These are phyloP conservation scores for Elmis aenea DNA, from an alignment of 2,888 invertebrate genomes.

Conservation along the genomic window DNA sequence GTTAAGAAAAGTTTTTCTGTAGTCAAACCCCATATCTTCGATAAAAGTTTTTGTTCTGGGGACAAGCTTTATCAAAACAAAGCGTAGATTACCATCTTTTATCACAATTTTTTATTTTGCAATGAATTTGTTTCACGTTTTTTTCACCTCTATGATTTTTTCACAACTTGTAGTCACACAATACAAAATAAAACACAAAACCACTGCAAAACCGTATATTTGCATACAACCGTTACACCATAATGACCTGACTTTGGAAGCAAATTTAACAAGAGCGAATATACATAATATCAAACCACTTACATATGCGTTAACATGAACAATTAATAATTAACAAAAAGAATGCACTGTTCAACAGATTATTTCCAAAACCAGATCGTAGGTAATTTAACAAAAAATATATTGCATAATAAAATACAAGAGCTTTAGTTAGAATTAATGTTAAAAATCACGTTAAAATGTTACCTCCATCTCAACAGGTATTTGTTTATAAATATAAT, in stretches of 20 bases:
- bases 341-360: neutral
- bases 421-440: conserved; percentile 10
- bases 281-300: neutral
- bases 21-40: too few relatives aligned
- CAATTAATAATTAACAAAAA: neutral
- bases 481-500: conserved; percentile 9
- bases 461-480: conserved; percentile 7
- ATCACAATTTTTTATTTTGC: too few relatives aligned
- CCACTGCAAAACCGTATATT: conserved; percentile 15
- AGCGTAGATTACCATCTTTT: too few relatives aligned
- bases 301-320: neutral
- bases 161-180: too few relatives aligned
- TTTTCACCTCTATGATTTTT: too few relatives aligned
- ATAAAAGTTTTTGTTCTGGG: too few relatives aligned
- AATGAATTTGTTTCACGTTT: too few relatives aligned
- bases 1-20: too few relatives aligned
- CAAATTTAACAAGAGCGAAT: conserved; percentile 6
- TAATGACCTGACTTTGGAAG: conserved; percentile 9
- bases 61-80: too few relatives aligned
- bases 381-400: conserved; percentile 8
- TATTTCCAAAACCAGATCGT: conserved; percentile 9
- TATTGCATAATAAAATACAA: conserved; percentile 12
- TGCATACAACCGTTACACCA: conserved; percentile 11
- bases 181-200: conserved; percentile 1
- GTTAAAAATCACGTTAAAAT: conserved; percentile 13